phyloP scores from a whole-genome alignment of 2,797 vertebrate genomes.

The Cygnus olor region DNA sequence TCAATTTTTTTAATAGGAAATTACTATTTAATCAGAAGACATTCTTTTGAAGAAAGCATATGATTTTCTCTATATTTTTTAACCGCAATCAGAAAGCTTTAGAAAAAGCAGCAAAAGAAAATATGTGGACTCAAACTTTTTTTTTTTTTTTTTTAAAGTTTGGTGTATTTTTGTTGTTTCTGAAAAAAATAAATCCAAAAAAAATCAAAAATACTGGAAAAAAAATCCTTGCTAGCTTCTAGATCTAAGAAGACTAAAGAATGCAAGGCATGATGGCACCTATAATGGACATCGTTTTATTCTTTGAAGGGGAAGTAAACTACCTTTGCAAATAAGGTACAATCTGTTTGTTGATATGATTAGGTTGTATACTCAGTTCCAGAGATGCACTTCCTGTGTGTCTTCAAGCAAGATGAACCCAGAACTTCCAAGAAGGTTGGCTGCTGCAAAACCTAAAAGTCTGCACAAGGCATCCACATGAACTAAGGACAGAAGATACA shows the following conservation, averaged over 20 bases:
- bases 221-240: not conserved
- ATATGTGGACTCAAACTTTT: fast-evolving
- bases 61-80: not conserved
- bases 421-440: not conserved
- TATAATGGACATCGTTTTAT: not conserved
- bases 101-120: no score
- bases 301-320: not conserved
- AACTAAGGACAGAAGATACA: not conserved
- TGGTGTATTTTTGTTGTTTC: not conserved
- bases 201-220: not conserved
- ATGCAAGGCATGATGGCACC: not conserved
- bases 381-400: not conserved
- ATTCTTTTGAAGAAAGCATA: not conserved
- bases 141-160: not conserved
- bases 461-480: fast-evolving
- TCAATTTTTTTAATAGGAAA: not conserved
- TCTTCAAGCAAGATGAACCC: not conserved
- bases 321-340: not conserved
- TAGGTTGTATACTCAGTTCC: not conserved
- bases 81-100: not conserved
- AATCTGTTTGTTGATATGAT: not conserved
- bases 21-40: not conserved
- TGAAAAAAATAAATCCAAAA: not conserved
- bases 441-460: not conserved
- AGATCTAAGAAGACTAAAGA: not conserved